A percentile compares a stretch with the other conserved stretches of the same genome.
Conservation (phyloP, 2,797 vertebrate species). For the Heterohyrax brucei region DNA sequence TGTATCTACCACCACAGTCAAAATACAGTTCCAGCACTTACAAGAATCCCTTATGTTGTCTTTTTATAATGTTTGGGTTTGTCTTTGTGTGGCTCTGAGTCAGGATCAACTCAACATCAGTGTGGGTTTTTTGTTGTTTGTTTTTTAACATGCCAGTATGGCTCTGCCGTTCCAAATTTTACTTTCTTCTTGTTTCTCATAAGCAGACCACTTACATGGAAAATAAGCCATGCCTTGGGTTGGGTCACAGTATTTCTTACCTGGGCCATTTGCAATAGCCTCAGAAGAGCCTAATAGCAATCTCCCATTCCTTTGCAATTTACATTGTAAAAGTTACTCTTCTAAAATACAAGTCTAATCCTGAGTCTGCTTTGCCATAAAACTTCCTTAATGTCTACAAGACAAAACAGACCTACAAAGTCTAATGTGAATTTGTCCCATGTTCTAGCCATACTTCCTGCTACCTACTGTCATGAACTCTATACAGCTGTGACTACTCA, state of each 20-base stretch:
- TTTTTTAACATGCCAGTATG: neutral
- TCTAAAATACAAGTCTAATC: conserved; percentile 35
- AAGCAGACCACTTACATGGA: neutral
- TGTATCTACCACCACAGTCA: neutral
- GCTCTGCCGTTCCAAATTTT: neutral
- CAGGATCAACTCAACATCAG: too few species aligned
- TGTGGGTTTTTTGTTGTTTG: neutral
- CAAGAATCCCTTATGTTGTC: neutral
- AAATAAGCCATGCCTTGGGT: conserved; percentile 21
- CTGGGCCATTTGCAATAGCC: neutral
- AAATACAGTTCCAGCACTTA: neutral
- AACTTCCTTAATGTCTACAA: neutral
- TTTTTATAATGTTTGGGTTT: neutral
- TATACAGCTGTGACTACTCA: neutral
- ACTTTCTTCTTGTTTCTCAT: conserved; percentile 2
- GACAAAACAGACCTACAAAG: conserved; percentile 5
- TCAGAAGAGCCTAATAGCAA: neutral
- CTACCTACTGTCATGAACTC: neutral
- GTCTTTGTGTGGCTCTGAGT: neutral
- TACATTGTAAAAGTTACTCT: neutral
- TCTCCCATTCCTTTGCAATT: neutral
- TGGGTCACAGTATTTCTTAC: neutral
- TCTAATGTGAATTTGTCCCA: neutral
- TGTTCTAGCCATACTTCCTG: neutral
- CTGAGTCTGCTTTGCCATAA: neutral